Conservation (phyloP, 2,113 vertebrate genomes). For the Macquaria ambigua region DNA sequence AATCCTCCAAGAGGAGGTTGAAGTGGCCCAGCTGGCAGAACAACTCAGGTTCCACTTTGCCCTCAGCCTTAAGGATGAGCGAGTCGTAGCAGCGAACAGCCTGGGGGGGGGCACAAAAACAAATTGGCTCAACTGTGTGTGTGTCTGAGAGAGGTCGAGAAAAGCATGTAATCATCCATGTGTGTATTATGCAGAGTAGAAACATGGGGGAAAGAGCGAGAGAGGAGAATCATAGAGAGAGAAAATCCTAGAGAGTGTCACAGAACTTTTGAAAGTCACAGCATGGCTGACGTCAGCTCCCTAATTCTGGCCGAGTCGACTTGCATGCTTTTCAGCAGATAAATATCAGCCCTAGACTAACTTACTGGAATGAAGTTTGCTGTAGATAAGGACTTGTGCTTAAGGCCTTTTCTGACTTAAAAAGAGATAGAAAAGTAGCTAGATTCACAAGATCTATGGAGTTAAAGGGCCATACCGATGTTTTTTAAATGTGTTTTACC, state of each 20-base stretch:
- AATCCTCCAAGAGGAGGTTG: conserved; percentile 99
- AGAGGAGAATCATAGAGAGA: background rate
- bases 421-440: background rate
- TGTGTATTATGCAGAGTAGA: background rate
- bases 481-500: too few species aligned
- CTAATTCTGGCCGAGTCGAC: background rate
- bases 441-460: background rate
- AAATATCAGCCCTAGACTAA: conserved; percentile 23
- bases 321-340: conserved; percentile 38
- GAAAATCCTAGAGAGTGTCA: background rate
- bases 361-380: conserved; percentile 23
- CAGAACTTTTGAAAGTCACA: conserved; percentile 56
- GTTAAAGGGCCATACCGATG: background rate
- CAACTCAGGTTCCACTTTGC: conserved; percentile 98
- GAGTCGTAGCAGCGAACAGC: conserved; percentile 98
- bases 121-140: conserved; percentile 48
- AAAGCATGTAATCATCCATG: background rate
- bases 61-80: conserved; percentile 98
- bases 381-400: conserved; percentile 40
- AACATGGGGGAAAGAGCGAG: background rate
- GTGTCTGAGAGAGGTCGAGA: background rate
- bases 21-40: conserved; percentile 99
- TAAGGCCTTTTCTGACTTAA: background rate
- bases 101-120: conserved; percentile 73
- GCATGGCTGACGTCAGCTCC: conserved; percentile 40